phyloP scores from a whole-genome alignment of 2,888 invertebrate genomes.

The Galerucella calmariensis region DNA sequence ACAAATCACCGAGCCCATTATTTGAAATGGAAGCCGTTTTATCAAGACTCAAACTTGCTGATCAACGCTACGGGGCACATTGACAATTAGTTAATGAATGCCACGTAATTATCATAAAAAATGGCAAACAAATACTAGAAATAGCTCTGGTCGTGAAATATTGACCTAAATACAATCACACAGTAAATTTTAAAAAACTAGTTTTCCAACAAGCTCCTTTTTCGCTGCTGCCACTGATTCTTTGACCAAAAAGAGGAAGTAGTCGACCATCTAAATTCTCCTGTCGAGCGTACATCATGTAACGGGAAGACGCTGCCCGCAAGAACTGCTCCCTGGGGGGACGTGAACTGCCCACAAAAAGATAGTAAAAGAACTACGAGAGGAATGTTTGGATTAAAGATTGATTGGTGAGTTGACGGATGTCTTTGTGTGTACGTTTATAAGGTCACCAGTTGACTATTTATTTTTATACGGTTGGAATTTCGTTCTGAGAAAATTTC shows the following conservation, averaged over 20 bases:
- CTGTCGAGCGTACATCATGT: slow-evolving; percentile 58
- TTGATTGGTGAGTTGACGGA: slow-evolving; percentile 27
- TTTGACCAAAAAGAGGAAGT: slow-evolving; percentile 14
- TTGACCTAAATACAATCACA: not conserved
- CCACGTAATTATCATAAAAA: too few relatives aligned
- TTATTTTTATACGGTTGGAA: not conserved
- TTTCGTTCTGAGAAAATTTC: not conserved
- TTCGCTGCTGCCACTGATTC: not conserved
- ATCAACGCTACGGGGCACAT: too few relatives aligned
- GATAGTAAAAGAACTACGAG: slow-evolving; percentile 33
- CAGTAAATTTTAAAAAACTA: not conserved
- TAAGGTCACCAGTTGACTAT: not conserved
- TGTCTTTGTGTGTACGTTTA: slow-evolving; percentile 11
- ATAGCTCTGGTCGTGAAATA: not conserved
- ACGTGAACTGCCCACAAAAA: slow-evolving; percentile 52
- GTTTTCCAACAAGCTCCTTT: not conserved
- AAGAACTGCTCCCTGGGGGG: slow-evolving; percentile 50
- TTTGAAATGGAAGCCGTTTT: too few relatives aligned
- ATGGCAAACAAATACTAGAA: not conserved
- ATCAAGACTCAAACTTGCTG: too few relatives aligned
- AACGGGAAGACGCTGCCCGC: slow-evolving; percentile 17
- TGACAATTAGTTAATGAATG: too few relatives aligned
- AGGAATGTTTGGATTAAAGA: slow-evolving; percentile 45
- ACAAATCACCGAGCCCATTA: too few relatives aligned
- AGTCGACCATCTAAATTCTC: slow-evolving; percentile 55